These are phyloP conservation scores for Perithous albicinctus DNA, from an alignment of 2,888 invertebrate genomes.

Conservation along the genomic window DNA sequence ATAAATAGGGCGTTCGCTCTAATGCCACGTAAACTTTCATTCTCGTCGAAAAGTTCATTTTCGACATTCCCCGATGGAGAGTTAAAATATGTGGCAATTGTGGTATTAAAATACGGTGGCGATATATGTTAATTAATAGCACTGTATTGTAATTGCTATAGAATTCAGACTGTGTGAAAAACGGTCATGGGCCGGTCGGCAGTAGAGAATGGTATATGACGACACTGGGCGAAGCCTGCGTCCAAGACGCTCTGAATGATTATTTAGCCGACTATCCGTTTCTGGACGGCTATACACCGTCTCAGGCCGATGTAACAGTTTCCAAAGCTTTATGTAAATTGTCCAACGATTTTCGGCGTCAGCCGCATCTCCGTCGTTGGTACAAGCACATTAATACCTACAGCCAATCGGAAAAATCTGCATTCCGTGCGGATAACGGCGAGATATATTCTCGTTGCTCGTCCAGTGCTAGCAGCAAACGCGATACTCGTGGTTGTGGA, in stretches of 20 bases:
- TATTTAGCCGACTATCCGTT: constrained; percentile 84
- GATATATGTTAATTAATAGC: constrained; percentile 19
- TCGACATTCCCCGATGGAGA: too few relatives aligned
- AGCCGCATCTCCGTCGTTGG: constrained; percentile 84
- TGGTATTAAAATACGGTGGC: not conserved
- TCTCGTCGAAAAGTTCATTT: too few relatives aligned
- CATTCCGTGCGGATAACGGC: constrained; percentile 72
- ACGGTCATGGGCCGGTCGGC: constrained; percentile 66
- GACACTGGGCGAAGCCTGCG: constrained; percentile 78
- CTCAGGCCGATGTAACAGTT: constrained; percentile 83
- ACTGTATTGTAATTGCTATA: constrained; percentile 59
- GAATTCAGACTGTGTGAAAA: constrained; percentile 58
- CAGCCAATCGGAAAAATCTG: constrained; percentile 74
- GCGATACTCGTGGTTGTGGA: constrained; percentile 61
- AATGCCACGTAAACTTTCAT: too few relatives aligned
- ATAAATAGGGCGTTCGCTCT: too few relatives aligned
- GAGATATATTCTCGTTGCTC: constrained; percentile 62
- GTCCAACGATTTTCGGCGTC: constrained; percentile 71
- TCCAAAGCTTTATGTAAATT: constrained; percentile 74
- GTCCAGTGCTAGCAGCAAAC: constrained; percentile 43
- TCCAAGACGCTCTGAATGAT: constrained; percentile 81
- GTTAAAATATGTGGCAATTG: not conserved
- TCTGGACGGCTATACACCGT: constrained; percentile 83
- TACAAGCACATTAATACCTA: constrained; percentile 83
- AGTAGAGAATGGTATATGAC: constrained; percentile 77